These are phyloP conservation scores for Calephelis perditalis DNA, from an alignment of 2,888 invertebrate genomes.

Conservation along the genomic window DNA sequence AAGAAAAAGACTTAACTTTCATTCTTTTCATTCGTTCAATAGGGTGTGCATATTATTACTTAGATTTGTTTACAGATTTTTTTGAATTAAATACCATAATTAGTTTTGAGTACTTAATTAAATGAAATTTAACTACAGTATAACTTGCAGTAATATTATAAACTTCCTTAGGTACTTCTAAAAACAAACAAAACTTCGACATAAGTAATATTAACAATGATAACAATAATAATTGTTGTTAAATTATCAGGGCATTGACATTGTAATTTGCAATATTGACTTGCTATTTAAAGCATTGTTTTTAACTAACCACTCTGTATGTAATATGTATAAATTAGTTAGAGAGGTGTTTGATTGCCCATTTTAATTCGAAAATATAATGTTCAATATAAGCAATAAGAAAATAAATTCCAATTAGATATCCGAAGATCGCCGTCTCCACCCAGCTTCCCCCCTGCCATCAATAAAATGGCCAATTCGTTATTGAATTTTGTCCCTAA, in stretches of 20 bases:
- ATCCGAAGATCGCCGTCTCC: conserved; percentile 73
- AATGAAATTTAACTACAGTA: conserved; percentile 2
- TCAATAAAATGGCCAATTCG: conserved; percentile 79
- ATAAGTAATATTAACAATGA: conserved; percentile 6
- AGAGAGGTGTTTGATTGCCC: too few species aligned
- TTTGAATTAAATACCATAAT: too few species aligned
- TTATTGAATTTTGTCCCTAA: conserved; percentile 75
- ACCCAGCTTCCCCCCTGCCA: conserved; percentile 74
- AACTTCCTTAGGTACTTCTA: conserved; percentile 11
- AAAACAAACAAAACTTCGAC: conserved; percentile 18
- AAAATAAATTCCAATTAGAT: conserved; percentile 55
- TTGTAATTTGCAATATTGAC: conserved; percentile 3
- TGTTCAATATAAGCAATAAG: conserved; percentile 48
- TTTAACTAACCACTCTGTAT: not conserved
- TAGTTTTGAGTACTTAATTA: too few species aligned
- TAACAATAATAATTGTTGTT: not conserved
- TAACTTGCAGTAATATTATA: conserved; percentile 17
- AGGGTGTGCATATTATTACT: too few species aligned
- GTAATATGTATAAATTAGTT: too few species aligned
- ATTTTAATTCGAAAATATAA: too few species aligned
- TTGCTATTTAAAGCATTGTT: not conserved
- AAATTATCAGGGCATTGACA: conserved; percentile 7
- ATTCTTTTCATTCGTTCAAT: too few species aligned
- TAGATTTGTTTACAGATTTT: too few species aligned
- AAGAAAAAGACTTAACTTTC: too few species aligned